Conservation (phyloP, 1,140 invertebrate genomes). For the Philotrypesis tridentata region DNA sequence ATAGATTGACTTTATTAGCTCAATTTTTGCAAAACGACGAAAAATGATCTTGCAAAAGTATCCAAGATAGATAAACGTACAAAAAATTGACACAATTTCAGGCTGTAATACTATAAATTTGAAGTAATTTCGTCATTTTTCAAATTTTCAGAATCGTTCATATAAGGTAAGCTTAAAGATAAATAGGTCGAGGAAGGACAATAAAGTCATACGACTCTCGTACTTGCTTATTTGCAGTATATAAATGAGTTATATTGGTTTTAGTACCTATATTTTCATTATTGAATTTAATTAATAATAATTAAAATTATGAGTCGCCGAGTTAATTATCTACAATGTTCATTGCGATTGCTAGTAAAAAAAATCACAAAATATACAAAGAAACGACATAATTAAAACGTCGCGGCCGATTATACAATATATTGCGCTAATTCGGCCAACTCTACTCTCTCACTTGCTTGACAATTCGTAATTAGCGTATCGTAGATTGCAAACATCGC, state of each 20-base stretch:
- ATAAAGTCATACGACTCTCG: constrained; percentile 44
- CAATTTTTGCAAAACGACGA: constrained; percentile 35
- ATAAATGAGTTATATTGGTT: constrained; percentile 63
- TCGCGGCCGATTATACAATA: background rate
- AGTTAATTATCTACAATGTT: constrained; percentile 73
- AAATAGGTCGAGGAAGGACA: constrained; percentile 44
- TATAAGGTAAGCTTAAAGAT: constrained; percentile 34
- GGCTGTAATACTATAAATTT: background rate
- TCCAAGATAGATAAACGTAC: constrained; percentile 22
- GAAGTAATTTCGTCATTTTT: constrained; percentile 42
- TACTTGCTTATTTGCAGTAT: constrained; percentile 45
- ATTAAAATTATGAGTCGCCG: constrained; percentile 68
- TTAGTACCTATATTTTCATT: constrained; percentile 69
- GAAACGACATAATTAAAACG: constrained; percentile 49
- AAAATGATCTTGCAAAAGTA: constrained; percentile 32
- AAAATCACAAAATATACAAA: constrained; percentile 75
- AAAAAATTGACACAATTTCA: constrained; percentile 27
- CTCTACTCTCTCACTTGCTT: constrained; percentile 31
- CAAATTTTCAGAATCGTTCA: constrained; percentile 31
- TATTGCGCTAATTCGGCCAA: constrained; percentile 1
- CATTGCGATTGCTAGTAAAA: constrained; percentile 56
- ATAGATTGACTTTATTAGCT: constrained; percentile 3
- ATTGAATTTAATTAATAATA: constrained; percentile 59
- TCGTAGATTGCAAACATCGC: constrained; percentile 16
- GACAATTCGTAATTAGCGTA: constrained; percentile 33